Base-by-base conservation (phyloP, 2,888 invertebrate genomes). In the Oeneis ivallda region DNA sequence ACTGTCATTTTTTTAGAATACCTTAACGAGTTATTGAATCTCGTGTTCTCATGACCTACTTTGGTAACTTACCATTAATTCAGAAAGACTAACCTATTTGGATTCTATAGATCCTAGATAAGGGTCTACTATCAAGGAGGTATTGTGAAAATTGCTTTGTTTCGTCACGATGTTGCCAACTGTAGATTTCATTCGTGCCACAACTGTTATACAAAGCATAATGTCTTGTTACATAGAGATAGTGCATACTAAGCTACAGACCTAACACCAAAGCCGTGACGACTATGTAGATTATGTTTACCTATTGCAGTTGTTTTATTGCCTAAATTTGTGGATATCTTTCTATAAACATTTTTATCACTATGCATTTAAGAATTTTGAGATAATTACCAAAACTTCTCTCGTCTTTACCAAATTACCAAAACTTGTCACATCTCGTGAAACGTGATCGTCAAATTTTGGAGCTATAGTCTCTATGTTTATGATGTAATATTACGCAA, bases 41-140 rank as follows among this genome's bases (percentile, higher is more conserved):
- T 87, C 87, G 83, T 82, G 43, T 43, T 43, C n/a, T n/a, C n/a
- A 43, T 43, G 81, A 76, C 79, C 82, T 82, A 86, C 87, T 89
- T 87, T 88, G 89, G 89, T 89, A 89, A 89, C 88, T 71, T 70
- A 73, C 70, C 70, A 71, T 71, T 70, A 65, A 74, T 73, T 75
- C 75, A 75, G 76, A 76, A 76, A 76, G 72, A 72, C 70, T 69
- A 69, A 71, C 67, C 39, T 19, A 56, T n/a, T 19, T 3, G 3
- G 17, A 49, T 52, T 47, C n/a, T n/a, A n/a, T n/a, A n/a, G n/a
- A n/a, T n/a, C n/a, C n/a, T n/a, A n/a, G n/a, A n/a, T 47, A 17
- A 47, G 17, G 10, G 47, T 9, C 47, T 3, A 1, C 17, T 45
- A 43, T n/a, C 26, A 15, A n/a, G 15, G 5, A 45, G 7, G 39